Conservation (phyloP, 2,113 vertebrate species). For the Drymodes brunneopygia region DNA sequence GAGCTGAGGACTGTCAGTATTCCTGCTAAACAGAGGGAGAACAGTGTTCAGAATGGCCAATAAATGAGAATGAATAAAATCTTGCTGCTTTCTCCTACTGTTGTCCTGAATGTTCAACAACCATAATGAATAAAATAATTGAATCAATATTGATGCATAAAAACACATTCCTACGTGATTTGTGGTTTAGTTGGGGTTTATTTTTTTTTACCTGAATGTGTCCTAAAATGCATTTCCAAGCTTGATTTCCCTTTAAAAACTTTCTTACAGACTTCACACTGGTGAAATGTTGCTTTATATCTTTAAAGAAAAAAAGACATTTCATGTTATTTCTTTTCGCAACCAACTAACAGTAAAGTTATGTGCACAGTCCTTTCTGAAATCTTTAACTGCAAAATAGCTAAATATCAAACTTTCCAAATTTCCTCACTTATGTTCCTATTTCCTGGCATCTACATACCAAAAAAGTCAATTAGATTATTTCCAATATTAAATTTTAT, state of each 20-base stretch:
- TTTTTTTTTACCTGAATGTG: conserved; percentile 89
- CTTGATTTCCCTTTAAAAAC: conserved; percentile 99
- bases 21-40: neutral
- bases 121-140: neutral
- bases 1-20: neutral
- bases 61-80: neutral
- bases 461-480: neutral
- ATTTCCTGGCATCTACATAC: neutral
- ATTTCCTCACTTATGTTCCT: neutral
- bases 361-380: neutral
- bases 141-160: neutral
- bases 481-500: neutral
- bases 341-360: neutral
- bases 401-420: neutral
- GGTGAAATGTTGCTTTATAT: conserved; percentile 96
- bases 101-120: neutral
- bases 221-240: conserved; percentile 98
- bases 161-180: neutral
- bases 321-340: neutral
- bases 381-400: neutral
- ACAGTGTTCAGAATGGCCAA: neutral
- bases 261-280: conserved; percentile 99
- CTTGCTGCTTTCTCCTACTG: neutral
- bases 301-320: conserved; percentile 68
- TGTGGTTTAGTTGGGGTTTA: neutral